Conservation (phyloP, 2,797 vertebrate genomes). For the Darevskia mixta region DNA sequence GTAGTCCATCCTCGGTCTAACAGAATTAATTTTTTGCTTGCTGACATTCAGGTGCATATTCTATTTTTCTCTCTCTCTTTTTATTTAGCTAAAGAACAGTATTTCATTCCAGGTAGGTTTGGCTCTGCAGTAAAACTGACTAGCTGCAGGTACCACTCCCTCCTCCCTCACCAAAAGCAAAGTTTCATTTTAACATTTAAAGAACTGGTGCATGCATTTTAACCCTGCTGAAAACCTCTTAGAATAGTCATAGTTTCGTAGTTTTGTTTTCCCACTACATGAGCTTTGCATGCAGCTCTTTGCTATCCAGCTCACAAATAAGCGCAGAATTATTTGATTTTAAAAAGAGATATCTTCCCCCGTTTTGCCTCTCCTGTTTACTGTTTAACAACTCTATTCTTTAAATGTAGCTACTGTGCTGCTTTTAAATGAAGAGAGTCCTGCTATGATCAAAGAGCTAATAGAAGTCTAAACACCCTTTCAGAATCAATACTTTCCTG, state of each 20-base stretch:
- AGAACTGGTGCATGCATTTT: conserved; percentile 78
- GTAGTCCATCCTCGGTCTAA: conserved; percentile 78
- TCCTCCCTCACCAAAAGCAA: conserved; percentile 54
- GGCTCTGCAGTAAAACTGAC: conserved; percentile 79
- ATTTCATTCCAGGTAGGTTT: conserved; percentile 99
- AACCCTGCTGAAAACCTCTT: conserved; percentile 59
- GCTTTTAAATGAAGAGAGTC: conserved; percentile 78
- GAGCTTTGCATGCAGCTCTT: conserved; percentile 81
- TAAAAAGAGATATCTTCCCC: conserved; percentile 52
- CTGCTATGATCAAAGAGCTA: conserved; percentile 76
- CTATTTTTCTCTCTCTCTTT: conserved; percentile 81
- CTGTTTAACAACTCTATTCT: conserved; percentile 71
- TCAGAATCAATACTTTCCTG: conserved; percentile 29
- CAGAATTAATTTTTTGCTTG: conserved; percentile 81
- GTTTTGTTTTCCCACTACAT: conserved; percentile 66
- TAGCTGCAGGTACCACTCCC: conserved; percentile 72
- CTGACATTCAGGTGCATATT: conserved; percentile 85
- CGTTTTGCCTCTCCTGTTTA: conserved; percentile 60
- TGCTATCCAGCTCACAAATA: conserved; percentile 56
- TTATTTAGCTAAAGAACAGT: conserved; percentile 98
- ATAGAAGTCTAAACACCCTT: conserved; percentile 57
- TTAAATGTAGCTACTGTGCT: conserved; percentile 79
- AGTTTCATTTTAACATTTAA: conserved; percentile 73
- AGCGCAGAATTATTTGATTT: conserved; percentile 66
- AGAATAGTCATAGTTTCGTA: conserved; percentile 65